Conservation (phyloP, 2,888 invertebrate genomes). For the Agriopis aurantiaria region DNA sequence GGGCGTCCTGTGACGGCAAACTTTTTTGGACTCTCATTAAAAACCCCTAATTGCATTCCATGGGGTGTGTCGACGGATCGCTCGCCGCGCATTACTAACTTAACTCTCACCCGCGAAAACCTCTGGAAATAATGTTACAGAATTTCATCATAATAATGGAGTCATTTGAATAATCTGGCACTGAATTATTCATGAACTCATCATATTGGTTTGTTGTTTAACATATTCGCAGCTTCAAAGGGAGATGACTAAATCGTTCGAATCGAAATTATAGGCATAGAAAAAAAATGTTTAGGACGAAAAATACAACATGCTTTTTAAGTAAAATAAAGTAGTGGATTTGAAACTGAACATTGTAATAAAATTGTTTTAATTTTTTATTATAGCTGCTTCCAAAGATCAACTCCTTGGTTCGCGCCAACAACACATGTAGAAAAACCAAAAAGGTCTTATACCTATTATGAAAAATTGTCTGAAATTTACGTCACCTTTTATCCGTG, state of each 20-base stretch:
- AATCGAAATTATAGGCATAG: conserved; percentile 22
- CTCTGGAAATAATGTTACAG: conserved; percentile 34
- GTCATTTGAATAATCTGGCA: conserved; percentile 37
- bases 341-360: no score
- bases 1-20: no score
- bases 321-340: neutral
- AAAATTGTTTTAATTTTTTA: no score
- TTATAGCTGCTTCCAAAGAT: no score
- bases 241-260: conserved; percentile 17
- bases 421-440: neutral
- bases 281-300: conserved; percentile 10
- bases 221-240: conserved; percentile 30
- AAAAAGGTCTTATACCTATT: no score
- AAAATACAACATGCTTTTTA: neutral
- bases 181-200: conserved; percentile 39
- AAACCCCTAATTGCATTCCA: neutral
- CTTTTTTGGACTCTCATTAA: no score
- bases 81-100: conserved; percentile 14
- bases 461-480: no score
- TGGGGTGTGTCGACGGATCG: neutral
- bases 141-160: conserved; percentile 37
- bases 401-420: no score
- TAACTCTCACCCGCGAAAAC: conserved; percentile 26
- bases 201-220: conserved; percentile 38
- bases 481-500: no score